phyloP scores from a whole-genome alignment of 2,797 vertebrate genomes.

The Scyliorhinus canicula region DNA sequence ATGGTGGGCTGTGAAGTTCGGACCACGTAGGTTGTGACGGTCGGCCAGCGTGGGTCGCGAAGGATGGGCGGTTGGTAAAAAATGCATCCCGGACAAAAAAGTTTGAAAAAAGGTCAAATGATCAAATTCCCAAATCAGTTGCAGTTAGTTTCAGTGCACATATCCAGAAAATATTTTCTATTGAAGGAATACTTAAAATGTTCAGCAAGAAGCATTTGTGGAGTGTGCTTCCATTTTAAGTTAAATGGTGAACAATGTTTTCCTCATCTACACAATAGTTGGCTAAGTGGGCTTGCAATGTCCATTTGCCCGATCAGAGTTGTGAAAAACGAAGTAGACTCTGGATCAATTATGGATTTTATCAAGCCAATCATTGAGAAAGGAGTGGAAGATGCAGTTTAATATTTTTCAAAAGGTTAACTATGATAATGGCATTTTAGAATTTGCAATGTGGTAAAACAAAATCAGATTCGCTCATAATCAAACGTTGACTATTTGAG shows the following conservation, averaged over 20 bases:
- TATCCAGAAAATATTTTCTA: not conserved
- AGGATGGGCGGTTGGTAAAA: too few relatives aligned
- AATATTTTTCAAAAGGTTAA: not conserved
- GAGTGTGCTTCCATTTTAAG: not conserved
- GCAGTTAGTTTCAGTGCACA: not conserved
- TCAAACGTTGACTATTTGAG: not conserved
- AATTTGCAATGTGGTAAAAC: not conserved
- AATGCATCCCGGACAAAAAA: too few relatives aligned
- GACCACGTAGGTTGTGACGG: too few relatives aligned
- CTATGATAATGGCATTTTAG: not conserved
- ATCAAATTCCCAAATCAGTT: not conserved
- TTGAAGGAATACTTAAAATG: not conserved
- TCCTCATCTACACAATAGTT: not conserved
- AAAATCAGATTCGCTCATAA: not conserved
- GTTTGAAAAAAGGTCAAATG: too few relatives aligned
- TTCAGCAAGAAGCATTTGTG: not conserved
- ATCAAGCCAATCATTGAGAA: not conserved
- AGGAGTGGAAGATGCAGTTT: not conserved
- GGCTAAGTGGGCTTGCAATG: not conserved
- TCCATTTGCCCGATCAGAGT: not conserved
- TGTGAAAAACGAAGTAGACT: not conserved
- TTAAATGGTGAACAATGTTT: not conserved
- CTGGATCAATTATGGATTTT: not conserved
- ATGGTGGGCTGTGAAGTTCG: too few relatives aligned
- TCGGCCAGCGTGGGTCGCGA: too few relatives aligned